Base-by-base conservation (phyloP, 2,888 invertebrate genomes). In the Micoletzkya japonica region DNA sequence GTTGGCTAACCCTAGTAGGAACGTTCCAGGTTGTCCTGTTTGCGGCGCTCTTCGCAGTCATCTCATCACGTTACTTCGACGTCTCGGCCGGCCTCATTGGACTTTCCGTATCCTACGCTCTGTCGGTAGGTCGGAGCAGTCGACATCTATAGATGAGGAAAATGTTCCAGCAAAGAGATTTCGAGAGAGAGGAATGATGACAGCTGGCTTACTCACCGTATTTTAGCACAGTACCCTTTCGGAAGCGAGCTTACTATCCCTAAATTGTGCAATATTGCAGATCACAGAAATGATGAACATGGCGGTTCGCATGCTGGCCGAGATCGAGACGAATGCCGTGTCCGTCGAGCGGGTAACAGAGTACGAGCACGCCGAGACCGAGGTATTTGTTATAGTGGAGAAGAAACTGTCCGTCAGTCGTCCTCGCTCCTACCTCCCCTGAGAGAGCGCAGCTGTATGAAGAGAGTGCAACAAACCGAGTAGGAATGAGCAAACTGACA, bases 291-390 rank as follows among this genome's bases (percentile, higher is more conserved):
- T 93, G 0, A 88, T 97, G 58, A 96, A 95, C 87, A 95, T 95
- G 94, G 88, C 96, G 80, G 95, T 97, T 30, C 90, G 95, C 76
- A 94, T 95, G 92, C 93, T 94, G 0, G 93, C 94, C 1, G 96
- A 96, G 85, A 92, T 96, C 49, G 96, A 97, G 88, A 94, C 95
- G 0, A 96, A 96, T 87, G 94, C 96, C 80, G 95, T 96, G 0
- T 93, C 95, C 2, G 94, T 96, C 0, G 96, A 96, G 87, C 90
- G 96, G 86, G 76, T 84, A 20, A 77, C 77, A 32, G 84, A 84
- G 49, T 85, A 85, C 72, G 73, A 80, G 1, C 79, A 79, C 32
- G 77, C 77, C 0, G 71, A 72, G 6, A 73, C 73, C 7, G 84
- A 84, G 73, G 83, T 80, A 49, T n/a, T n/a, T n/a, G n/a, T n/a